Evolutionary conservation across 2,113 vertebrate species (phyloP).

Genomic region (Nannospalax galili): DNA sequence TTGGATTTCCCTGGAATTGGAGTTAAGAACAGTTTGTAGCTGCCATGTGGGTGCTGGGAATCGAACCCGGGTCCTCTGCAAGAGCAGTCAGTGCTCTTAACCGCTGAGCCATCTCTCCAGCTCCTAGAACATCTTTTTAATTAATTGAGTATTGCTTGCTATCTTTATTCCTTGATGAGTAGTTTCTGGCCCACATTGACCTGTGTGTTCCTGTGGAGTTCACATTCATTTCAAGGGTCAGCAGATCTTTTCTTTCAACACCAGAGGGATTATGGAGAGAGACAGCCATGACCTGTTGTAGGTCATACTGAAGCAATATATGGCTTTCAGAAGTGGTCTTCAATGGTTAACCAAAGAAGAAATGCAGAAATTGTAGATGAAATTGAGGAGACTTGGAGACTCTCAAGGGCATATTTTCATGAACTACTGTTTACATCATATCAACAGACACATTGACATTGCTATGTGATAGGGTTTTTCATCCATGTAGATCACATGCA

Average conservation of each 20-base stretch:
- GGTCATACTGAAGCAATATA: neutral
- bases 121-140: neutral
- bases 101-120: too few species aligned
- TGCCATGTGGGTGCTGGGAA: too few species aligned
- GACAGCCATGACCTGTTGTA: neutral
- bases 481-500: neutral
- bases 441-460: neutral
- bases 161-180: neutral
- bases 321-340: conserved; percentile 16
- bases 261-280: neutral
- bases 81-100: too few species aligned
- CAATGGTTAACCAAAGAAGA: neutral
- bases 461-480: neutral
- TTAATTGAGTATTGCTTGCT: neutral
- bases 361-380: neutral
- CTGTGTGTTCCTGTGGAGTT: neutral
- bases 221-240: neutral
- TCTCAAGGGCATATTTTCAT: neutral
- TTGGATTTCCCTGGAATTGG: too few species aligned
- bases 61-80: too few species aligned
- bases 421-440: neutral
- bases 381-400: neutral
- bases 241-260: neutral
- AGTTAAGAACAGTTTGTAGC: too few species aligned
- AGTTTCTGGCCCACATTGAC: neutral